Conservation (phyloP, 2,888 invertebrate species). For the Hirtodrosophila cameraria region DNA sequence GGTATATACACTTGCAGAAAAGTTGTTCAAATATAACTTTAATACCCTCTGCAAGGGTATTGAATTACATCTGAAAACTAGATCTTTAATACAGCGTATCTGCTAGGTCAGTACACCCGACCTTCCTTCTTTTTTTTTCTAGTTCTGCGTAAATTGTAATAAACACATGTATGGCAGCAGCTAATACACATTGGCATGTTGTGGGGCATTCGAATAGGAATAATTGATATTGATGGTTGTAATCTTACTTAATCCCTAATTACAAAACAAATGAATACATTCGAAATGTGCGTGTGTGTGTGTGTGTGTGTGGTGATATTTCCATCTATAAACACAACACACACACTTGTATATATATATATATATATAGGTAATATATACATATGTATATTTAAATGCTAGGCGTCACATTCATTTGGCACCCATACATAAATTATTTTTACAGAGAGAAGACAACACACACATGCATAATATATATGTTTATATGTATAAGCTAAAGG, state of each 20-base stretch:
- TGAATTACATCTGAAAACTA: too few relatives aligned
- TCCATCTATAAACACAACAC: not conserved
- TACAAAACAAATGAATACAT: conserved; percentile 76
- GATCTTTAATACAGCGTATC: conserved; percentile 6
- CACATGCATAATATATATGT: not conserved
- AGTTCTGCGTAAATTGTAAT: conserved; percentile 62
- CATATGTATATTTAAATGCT: conserved; percentile 3
- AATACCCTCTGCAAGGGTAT: too few relatives aligned
- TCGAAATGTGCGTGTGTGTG: conserved; percentile 45
- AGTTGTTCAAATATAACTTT: too few relatives aligned
- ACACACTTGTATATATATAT: conserved; percentile 1
- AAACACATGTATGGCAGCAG: conserved; percentile 54
- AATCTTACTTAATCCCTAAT: conserved; percentile 79
- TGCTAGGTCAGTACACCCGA: not conserved
- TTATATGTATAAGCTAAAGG: not conserved
- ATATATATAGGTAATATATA: too few relatives aligned
- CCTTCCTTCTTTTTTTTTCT: conserved; percentile 25
- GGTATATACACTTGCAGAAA: too few relatives aligned
- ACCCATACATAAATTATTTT: conserved; percentile 45
- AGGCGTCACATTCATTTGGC: conserved; percentile 10
- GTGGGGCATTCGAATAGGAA: conserved; percentile 60
- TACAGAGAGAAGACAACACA: conserved; percentile 7
- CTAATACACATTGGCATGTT: conserved; percentile 59
- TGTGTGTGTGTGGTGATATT: conserved; percentile 28
- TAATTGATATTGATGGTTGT: conserved; percentile 80